A percentile compares a stretch with the other conserved stretches of the same genome.
Evolutionary conservation across 2,113 vertebrate species (phyloP).

Genomic region (Dryoscopus gambensis): DNA sequence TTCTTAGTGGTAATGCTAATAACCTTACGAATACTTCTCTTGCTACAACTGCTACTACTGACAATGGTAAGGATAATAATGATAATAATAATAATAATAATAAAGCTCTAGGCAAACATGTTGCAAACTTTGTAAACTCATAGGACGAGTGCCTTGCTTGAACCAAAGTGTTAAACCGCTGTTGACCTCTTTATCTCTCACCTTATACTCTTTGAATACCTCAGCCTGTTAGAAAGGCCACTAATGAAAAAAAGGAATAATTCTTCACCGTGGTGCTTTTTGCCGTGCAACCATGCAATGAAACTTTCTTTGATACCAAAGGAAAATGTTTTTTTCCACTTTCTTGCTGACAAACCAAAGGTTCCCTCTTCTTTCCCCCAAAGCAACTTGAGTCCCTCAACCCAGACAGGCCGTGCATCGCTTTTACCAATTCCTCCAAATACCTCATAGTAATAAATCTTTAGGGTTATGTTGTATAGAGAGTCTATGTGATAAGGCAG

Average conservation of each 20-base stretch:
- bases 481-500: slow-evolving; percentile 94
- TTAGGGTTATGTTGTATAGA: slow-evolving; percentile 96
- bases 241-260: slow-evolving; percentile 88
- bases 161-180: slow-evolving; percentile 99
- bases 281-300: slow-evolving; percentile 96
- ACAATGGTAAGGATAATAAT: slow-evolving; percentile 24
- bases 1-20: slow-evolving; percentile 70
- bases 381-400: slow-evolving; percentile 63
- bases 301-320: slow-evolving; percentile 95
- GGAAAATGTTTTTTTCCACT: slow-evolving; percentile 82
- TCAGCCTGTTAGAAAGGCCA: slow-evolving; percentile 99
- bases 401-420: slow-evolving; percentile 88
- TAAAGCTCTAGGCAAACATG: slow-evolving; percentile 82
- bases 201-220: slow-evolving; percentile 99
- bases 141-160: slow-evolving; percentile 99
- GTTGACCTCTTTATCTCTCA: slow-evolving; percentile 94
- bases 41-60: slow-evolving; percentile 69
- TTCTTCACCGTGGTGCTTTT: slow-evolving; percentile 97
- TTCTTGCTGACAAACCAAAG: slow-evolving; percentile 97
- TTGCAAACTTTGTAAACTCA: slow-evolving; percentile 96
- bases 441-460: slow-evolving; percentile 99
- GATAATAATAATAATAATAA: slow-evolving; percentile 51
- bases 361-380: slow-evolving; percentile 73
- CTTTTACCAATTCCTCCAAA: slow-evolving; percentile 96
- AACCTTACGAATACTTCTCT: slow-evolving; percentile 64